Conservation (phyloP, 2,797 vertebrate genomes). For the Champsocephalus gunnari region DNA sequence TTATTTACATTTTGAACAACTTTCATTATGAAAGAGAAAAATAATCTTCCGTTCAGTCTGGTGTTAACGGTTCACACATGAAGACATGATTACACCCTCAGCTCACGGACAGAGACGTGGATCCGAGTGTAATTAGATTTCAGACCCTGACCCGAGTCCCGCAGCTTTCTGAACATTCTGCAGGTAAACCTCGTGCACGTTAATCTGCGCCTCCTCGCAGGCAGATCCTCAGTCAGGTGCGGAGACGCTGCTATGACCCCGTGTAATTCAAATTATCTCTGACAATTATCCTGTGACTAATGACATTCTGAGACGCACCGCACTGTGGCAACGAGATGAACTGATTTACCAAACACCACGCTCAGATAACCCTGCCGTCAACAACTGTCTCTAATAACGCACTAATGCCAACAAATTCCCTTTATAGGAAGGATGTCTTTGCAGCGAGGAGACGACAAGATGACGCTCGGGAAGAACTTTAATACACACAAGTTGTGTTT, state of each 20-base stretch:
- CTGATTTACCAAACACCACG: constrained; percentile 26
- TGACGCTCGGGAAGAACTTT: too few relatives aligned
- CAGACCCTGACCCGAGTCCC: background rate
- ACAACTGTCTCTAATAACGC: background rate
- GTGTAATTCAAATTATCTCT: constrained; percentile 52
- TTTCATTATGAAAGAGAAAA: background rate
- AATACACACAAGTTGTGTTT: too few relatives aligned
- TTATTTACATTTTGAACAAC: background rate
- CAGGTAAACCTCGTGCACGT: constrained; percentile 11
- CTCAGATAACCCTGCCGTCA: constrained; percentile 11
- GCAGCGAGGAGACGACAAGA: too few relatives aligned
- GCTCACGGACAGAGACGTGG: background rate
- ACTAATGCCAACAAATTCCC: constrained; percentile 29
- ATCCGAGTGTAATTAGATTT: background rate
- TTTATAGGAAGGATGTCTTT: background rate
- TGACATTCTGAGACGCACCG: constrained; percentile 42
- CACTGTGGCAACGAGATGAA: constrained; percentile 24
- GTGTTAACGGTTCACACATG: background rate
- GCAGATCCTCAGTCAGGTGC: constrained; percentile 32
- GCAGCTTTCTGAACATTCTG: constrained; percentile 39
- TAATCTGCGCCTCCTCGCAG: constrained; percentile 37
- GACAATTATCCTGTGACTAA: constrained; percentile 50
- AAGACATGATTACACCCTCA: background rate
- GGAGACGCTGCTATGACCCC: constrained; percentile 36
- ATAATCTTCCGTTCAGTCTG: background rate